Percentiles rank a stretch among this genome's conserved stretches.
Conservation (phyloP, 1,140 invertebrate species). For the Rhopalosiphum maidis region DNA sequence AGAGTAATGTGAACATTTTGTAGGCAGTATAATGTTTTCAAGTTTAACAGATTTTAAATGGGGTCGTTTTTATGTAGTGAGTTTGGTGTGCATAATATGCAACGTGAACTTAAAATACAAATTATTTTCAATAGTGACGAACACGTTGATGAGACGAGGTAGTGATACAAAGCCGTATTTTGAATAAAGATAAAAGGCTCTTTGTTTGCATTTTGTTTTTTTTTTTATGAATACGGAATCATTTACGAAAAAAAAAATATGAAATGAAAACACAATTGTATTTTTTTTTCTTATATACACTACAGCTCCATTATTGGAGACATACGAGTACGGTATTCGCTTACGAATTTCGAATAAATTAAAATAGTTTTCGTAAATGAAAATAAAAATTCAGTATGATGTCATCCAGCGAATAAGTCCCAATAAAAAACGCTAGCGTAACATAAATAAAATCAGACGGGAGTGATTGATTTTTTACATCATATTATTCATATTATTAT, state of each 20-base stretch:
- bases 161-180: background rate
- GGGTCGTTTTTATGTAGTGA: background rate
- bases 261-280: conserved; percentile 27
- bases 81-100: background rate
- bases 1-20: background rate
- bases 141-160: background rate
- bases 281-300: background rate
- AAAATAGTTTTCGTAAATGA: background rate
- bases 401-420: background rate
- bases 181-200: conserved; percentile 30
- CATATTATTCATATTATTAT: background rate
- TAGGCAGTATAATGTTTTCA: background rate
- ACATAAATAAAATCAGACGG: background rate
- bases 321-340: background rate
- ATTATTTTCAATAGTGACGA: background rate
- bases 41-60: background rate
- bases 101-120: conserved; percentile 22
- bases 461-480: background rate
- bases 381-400: background rate
- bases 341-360: background rate
- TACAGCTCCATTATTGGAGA: background rate
- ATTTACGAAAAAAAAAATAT: conserved; percentile 7
- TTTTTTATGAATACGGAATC: background rate
- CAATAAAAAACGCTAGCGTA: background rate
- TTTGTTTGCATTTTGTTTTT: conserved; percentile 4